Percentiles rank a stretch among this genome's conserved stretches.
These are phyloP conservation scores for Chlorodrepanis virens DNA, from an alignment of 2,113 vertebrate genomes.

Conservation along the genomic window DNA sequence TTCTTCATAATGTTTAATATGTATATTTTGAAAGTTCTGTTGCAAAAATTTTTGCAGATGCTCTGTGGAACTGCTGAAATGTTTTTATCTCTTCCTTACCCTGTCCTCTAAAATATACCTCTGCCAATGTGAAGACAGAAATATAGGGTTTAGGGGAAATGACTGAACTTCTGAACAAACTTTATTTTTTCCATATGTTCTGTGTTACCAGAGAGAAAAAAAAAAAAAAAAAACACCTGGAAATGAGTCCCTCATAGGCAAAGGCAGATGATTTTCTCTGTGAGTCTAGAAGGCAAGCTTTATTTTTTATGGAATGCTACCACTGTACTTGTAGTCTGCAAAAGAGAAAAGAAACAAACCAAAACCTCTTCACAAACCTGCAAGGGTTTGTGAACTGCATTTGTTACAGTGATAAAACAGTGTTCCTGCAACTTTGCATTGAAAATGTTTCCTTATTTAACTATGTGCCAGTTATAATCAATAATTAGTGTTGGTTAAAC, in stretches of 20 bases:
- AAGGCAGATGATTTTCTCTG: neutral
- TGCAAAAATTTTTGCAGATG: neutral
- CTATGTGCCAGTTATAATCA: neutral
- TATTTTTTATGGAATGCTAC: neutral
- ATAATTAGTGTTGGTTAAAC: neutral
- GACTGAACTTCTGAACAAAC: neutral
- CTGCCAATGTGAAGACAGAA: neutral
- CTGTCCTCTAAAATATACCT: neutral
- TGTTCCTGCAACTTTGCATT: neutral
- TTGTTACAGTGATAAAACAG: neutral
- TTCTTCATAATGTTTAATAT: neutral
- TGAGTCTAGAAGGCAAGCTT: neutral
- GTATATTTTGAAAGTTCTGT: neutral
- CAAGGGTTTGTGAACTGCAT: neutral
- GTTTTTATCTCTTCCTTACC: neutral
- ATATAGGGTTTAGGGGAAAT: neutral
- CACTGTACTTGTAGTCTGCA: neutral
- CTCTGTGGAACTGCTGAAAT: neutral
- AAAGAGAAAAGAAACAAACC: neutral
- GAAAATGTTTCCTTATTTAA: conserved; percentile 2
- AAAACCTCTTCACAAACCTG: neutral
- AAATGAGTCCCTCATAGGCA: neutral
- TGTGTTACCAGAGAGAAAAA: neutral
- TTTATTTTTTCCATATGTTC: neutral
- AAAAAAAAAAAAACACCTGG: neutral